Percentiles rank a stretch among this genome's conserved stretches.
Conservation (phyloP, 2,888 invertebrate genomes). For the Molanna angustata region DNA sequence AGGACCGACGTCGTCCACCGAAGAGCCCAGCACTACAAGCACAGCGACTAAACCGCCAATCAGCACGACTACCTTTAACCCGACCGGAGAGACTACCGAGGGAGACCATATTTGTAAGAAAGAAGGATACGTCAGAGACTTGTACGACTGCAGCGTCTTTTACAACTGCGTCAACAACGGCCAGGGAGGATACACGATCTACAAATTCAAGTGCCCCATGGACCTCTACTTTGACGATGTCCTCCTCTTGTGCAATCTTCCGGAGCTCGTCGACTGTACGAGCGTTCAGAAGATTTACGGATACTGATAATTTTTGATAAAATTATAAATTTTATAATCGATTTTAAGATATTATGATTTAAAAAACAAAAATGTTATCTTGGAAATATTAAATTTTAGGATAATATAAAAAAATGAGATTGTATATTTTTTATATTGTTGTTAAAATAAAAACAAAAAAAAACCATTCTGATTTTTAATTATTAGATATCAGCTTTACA, state of each 20-base stretch:
- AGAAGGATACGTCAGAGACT: slow-evolving; percentile 19
- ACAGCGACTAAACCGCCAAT: slow-evolving; percentile 13
- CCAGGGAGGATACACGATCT: slow-evolving; percentile 31
- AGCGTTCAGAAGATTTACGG: too few species aligned
- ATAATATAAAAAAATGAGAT: too few species aligned
- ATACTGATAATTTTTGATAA: too few species aligned
- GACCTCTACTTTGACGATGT: slow-evolving; percentile 43
- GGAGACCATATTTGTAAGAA: slow-evolving; percentile 10
- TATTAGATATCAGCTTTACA: too few species aligned
- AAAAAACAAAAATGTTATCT: too few species aligned
- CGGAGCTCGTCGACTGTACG: slow-evolving; percentile 35
- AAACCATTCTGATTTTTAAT: too few species aligned
- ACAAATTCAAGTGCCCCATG: slow-evolving; percentile 41
- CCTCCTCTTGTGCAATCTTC: slow-evolving; percentile 44
- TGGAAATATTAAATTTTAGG: too few species aligned
- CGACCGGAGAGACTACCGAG: background rate
- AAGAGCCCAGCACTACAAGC: slow-evolving; percentile 5
- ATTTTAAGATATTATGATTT: too few species aligned
- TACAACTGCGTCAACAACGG: slow-evolving; percentile 24
- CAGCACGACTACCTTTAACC: slow-evolving; percentile 7
- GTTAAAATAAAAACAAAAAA: too few species aligned
- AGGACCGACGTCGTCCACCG: slow-evolving; percentile 6
- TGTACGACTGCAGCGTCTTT: slow-evolving; percentile 14
- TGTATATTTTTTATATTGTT: too few species aligned
- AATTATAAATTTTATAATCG: too few species aligned